Percentiles rank a stretch among this genome's conserved stretches.
These are phyloP conservation scores for Tridacna crocea DNA, from an alignment of 2,888 invertebrate species.

Conservation along the genomic window DNA sequence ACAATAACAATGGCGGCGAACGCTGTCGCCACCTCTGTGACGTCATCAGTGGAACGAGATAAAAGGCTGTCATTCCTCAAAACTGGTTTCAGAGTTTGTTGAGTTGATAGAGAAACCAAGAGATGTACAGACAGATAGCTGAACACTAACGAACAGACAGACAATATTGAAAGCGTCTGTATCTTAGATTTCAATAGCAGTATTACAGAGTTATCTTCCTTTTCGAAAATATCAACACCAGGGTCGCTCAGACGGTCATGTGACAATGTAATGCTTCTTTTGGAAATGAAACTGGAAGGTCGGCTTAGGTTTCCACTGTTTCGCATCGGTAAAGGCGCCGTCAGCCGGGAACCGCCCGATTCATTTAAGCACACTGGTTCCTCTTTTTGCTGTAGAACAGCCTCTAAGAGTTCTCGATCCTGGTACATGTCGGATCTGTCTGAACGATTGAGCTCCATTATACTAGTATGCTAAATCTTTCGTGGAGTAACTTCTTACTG, in stretches of 20 bases:
- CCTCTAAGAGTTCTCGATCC: slow-evolving; percentile 75
- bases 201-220: slow-evolving; percentile 13
- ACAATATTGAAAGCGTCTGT: slow-evolving; percentile 91
- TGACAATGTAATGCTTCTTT: slow-evolving; percentile 58
- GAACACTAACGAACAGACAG: slow-evolving; percentile 93
- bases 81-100: slow-evolving; percentile 25
- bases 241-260: slow-evolving; percentile 59
- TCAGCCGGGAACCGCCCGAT: slow-evolving; percentile 65
- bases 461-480: neutral
- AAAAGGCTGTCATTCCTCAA: slow-evolving; percentile 49
- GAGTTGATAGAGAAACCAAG: slow-evolving; percentile 91
- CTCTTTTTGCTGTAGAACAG: slow-evolving; percentile 75
- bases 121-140: slow-evolving; percentile 90
- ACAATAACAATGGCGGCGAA: slow-evolving; percentile 94
- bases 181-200: slow-evolving; percentile 42
- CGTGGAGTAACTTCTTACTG: neutral
- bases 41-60: slow-evolving; percentile 86
- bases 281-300: slow-evolving; percentile 68
- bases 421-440: slow-evolving; percentile 69
- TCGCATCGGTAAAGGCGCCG: slow-evolving; percentile 56
- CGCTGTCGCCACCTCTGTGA: slow-evolving; percentile 96
- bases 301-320: slow-evolving; percentile 69
- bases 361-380: slow-evolving; percentile 59
- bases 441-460: slow-evolving; percentile 59
- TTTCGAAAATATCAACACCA: slow-evolving; percentile 17